These are phyloP conservation scores for Pararge aegeria DNA, from an alignment of 1,140 invertebrate species.

Conservation along the genomic window DNA sequence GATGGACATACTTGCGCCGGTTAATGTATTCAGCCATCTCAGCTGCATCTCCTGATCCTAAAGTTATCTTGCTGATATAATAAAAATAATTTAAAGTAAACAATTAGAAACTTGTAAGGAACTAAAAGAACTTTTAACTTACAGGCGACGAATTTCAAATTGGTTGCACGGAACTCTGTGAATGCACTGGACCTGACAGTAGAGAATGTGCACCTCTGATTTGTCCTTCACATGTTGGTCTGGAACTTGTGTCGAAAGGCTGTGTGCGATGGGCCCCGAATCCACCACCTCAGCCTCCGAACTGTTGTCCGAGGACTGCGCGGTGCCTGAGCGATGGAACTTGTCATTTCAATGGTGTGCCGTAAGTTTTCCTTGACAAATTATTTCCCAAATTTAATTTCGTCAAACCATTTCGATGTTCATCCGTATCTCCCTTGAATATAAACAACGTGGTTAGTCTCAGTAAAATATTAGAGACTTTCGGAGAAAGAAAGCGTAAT, in stretches of 20 bases:
- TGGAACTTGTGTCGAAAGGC: slow-evolving; percentile 89
- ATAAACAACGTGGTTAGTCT: too few species aligned
- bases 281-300: slow-evolving; percentile 86
- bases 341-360: slow-evolving; percentile 84
- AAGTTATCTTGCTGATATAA: too few species aligned
- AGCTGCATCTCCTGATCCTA: too few species aligned
- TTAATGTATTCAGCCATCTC: too few species aligned
- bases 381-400: too few species aligned
- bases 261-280: slow-evolving; percentile 92
- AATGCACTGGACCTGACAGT: slow-evolving; percentile 81
- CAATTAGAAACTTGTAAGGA: too few species aligned
- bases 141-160: slow-evolving; percentile 87
- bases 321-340: slow-evolving; percentile 89
- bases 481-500: too few species aligned
- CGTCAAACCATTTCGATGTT: too few species aligned
- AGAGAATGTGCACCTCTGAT: slow-evolving; percentile 89
- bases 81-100: too few species aligned
- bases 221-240: slow-evolving; percentile 90
- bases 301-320: slow-evolving; percentile 90
- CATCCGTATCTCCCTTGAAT: too few species aligned
- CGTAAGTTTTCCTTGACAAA: slow-evolving; percentile 64
- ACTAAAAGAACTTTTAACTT: slow-evolving; percentile 1
- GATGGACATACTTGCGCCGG: too few species aligned
- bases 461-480: too few species aligned
- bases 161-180: slow-evolving; percentile 86